A percentile compares a stretch with the other conserved stretches of the same genome.
phyloP scores from a whole-genome alignment of 2,113 vertebrate genomes.

The Phodopus roborovskii region DNA sequence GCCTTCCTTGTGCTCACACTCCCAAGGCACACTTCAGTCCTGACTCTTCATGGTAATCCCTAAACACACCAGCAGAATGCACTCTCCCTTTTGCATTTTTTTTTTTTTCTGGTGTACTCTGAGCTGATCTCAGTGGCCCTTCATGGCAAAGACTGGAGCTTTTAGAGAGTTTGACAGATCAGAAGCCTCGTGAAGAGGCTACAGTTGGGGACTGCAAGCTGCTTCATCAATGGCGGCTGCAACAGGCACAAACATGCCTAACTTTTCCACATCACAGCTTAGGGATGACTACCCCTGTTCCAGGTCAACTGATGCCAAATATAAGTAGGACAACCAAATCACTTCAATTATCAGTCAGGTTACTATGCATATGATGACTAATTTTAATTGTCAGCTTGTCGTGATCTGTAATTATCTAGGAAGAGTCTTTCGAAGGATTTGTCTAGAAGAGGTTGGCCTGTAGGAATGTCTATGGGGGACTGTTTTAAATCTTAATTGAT shows the following conservation, averaged over 20 bases:
- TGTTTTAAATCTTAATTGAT: neutral
- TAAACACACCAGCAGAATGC: neutral
- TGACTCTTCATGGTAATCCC: neutral
- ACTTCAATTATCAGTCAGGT: neutral
- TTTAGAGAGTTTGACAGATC: neutral
- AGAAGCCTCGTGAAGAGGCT: neutral
- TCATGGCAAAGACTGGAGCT: neutral
- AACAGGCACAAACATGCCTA: neutral
- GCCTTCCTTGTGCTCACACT: neutral
- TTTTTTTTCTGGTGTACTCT: neutral
- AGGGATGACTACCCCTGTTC: neutral
- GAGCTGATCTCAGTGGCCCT: neutral
- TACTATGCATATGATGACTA: neutral
- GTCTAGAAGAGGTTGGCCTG: neutral
- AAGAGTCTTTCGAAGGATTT: neutral
- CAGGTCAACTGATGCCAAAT: neutral
- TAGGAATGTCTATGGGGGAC: neutral
- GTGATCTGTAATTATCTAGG: neutral
- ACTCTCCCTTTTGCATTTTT: neutral
- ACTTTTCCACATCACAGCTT: neutral
- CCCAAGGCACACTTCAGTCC: neutral
- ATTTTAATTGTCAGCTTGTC: neutral
- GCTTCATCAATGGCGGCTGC: neutral
- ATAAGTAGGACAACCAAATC: neutral
- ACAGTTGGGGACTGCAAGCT: rapidly evolving